Evolutionary conservation across 2,113 vertebrate genomes (phyloP).

Genomic region (Thunnus thynnus): DNA sequence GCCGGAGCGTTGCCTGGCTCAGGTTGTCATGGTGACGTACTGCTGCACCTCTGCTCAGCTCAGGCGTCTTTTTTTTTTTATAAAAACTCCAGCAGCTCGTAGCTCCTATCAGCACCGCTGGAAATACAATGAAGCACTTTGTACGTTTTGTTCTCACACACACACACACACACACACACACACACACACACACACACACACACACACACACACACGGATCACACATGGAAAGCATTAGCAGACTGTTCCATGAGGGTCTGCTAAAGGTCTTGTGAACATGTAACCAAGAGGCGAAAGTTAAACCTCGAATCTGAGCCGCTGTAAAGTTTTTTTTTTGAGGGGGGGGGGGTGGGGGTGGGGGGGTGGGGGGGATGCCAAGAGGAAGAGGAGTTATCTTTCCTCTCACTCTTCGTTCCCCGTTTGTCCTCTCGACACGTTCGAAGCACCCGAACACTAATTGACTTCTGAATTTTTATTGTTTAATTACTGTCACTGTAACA

Average conservation of each 20-base stretch:
- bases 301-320: constrained; percentile 17
- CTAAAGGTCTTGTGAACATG: constrained; percentile 57
- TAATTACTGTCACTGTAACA: constrained; percentile 67
- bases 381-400: background rate
- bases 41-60: no score
- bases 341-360: no score
- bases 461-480: constrained; percentile 69
- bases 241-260: constrained; percentile 44
- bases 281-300: constrained; percentile 39
- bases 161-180: constrained; percentile 27
- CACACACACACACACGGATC: constrained; percentile 23
- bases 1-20: no score
- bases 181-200: constrained; percentile 20
- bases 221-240: constrained; percentile 61
- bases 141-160: constrained; percentile 40
- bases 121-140: constrained; percentile 67
- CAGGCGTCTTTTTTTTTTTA: no score
- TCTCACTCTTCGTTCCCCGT: background rate
- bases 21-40: no score
- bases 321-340: background rate
- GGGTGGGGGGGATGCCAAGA: no score
- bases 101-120: constrained; percentile 44
- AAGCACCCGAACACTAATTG: constrained; percentile 54
- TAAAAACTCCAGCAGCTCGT: no score
- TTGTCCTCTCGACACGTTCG: constrained; percentile 3